phyloP scores from a whole-genome alignment of 2,888 invertebrate species.

The Netelia fuscicornis region DNA sequence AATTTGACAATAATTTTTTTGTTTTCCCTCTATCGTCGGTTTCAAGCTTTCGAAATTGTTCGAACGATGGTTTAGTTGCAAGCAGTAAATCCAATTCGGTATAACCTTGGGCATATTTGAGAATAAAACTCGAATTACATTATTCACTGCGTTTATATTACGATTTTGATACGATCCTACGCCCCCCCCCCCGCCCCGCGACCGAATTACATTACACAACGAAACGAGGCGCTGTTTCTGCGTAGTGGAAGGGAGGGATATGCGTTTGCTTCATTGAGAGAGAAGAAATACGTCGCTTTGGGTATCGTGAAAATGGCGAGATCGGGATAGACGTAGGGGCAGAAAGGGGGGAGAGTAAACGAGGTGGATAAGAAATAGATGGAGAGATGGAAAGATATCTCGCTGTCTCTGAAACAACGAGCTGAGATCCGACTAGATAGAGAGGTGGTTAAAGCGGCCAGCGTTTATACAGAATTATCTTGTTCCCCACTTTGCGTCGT shows the following conservation, averaged over 20 bases:
- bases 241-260: conserved; percentile 2
- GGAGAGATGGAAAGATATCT: conserved; percentile 24
- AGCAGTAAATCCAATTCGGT: not conserved
- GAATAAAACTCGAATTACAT: conserved; percentile 23
- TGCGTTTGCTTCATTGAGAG: not conserved
- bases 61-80: not conserved
- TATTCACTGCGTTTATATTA: conserved; percentile 37
- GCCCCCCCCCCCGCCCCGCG: not conserved
- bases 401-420: not conserved
- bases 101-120: conserved; percentile 2
- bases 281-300: conserved; percentile 14
- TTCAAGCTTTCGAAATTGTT: not conserved
- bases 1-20: not conserved
- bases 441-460: conserved; percentile 53
- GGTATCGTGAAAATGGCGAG: conserved; percentile 32
- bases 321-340: not conserved
- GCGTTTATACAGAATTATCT: conserved; percentile 65
- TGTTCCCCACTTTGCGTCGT: conserved; percentile 46
- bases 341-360: conserved; percentile 10
- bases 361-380: conserved; percentile 22
- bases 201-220: conserved; percentile 16
- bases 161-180: conserved; percentile 1
- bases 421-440: conserved; percentile 52
- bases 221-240: conserved; percentile 19
- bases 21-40: not conserved